A percentile compares a stretch with the other conserved stretches of the same genome.
Evolutionary conservation across 2,888 invertebrate species (phyloP).

Genomic region (Aleiodes alternator): DNA sequence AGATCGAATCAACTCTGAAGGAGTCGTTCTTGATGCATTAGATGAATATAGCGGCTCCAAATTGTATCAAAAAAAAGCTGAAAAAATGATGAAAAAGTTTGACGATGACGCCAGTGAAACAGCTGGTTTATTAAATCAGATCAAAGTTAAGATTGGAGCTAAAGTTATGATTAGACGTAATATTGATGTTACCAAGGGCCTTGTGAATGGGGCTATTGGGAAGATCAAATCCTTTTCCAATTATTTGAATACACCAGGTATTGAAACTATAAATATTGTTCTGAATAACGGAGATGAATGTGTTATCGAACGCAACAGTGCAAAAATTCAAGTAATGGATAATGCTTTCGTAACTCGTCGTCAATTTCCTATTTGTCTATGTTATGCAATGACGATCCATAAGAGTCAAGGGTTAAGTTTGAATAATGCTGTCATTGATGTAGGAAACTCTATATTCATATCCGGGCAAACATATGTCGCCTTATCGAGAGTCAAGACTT

Average conservation of each 20-base stretch:
- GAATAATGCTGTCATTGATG: conserved; percentile 50
- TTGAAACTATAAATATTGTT: conserved; percentile 37
- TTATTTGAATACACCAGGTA: neutral
- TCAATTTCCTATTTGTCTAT: neutral
- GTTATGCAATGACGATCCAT: neutral
- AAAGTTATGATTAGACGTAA: conserved; percentile 10
- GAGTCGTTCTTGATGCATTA: conserved; percentile 23
- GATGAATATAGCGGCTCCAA: conserved; percentile 50
- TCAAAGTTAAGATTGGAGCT: conserved; percentile 34
- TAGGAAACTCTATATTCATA: conserved; percentile 51
- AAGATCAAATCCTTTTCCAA: conserved; percentile 32
- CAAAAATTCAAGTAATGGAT: neutral
- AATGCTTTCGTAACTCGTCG: neutral
- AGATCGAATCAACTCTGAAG: conserved; percentile 3
- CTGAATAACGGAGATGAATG: neutral
- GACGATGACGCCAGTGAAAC: conserved; percentile 56
- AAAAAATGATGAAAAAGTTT: conserved; percentile 48
- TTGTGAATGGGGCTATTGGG: conserved; percentile 22
- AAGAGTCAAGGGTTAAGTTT: conserved; percentile 34
- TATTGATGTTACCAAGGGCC: neutral
- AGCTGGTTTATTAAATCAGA: conserved; percentile 54
- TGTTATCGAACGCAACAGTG: neutral
- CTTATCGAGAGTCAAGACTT: conserved; percentile 52
- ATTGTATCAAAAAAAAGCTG: conserved; percentile 48
- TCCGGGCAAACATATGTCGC: conserved; percentile 59